Evolutionary conservation across 1,140 invertebrate species (phyloP), one percentile per base, ranked within the genome.

Genomic region (Palaemon carinicauda): DNA sequence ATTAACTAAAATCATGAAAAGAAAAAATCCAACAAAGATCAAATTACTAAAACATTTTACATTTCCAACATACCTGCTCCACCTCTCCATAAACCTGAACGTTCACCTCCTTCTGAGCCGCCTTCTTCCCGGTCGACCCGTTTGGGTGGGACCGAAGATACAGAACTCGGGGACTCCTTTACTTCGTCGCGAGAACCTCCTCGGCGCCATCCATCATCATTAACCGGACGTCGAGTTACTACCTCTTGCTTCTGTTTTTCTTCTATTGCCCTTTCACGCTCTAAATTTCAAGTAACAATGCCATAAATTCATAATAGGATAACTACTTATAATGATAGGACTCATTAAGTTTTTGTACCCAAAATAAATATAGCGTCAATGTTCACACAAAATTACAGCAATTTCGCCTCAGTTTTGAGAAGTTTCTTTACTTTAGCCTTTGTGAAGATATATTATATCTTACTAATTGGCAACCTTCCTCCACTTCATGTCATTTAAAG

Each of bases 41-140:
- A 41, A n/a, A 41, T 41, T 41, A 12, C 7, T 41, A 41, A 41
- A 41, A 41, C 7, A 41, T 5, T n/a, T 9, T n/a, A 21, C 24
- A 17, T 3, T 19, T n/a, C n/a, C 31, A 12, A 21, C 52, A 50
- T 41, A 79, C 77, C 83, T 54, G 31, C 83, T 1, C 83, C 83
- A 73, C 77, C 77, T 54, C 77, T 79, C 83, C 83, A 86, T 12
- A 86, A 60, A 27, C 78, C 83, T 51, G 83, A 73, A 17, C 83
- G 75, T 65, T 86, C 83, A 53, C 50, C 21, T 31, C 10, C 71
- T 31, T 75, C 52, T 14, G 73, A 24, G 27, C 31, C 41, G 5
- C 65, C 51, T 21, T 24, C 41, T 3, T 56, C 21, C 33, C 21
- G 53, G 15, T 65, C 69, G 14, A 5, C 3, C 0, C 19, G 21